Conservation (phyloP, 1,140 invertebrate genomes). For the Trachymyrmex cornetzi region DNA sequence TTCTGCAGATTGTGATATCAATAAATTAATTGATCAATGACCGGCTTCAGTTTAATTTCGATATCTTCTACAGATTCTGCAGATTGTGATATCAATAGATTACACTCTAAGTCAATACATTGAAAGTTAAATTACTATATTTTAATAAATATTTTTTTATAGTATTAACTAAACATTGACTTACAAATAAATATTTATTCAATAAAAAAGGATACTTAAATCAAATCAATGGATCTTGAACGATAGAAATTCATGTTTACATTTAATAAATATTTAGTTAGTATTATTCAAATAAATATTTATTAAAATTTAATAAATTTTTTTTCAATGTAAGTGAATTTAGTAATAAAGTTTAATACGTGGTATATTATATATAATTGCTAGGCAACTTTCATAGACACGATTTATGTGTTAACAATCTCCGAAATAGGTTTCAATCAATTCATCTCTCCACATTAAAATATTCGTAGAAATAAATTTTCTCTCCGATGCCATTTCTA, state of each 20-base stretch:
- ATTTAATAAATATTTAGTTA: too few species aligned
- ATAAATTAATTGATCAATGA: constrained; percentile 16
- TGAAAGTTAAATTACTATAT: too few species aligned
- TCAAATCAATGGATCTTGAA: too few species aligned
- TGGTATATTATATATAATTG: not conserved
- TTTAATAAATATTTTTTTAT: not conserved
- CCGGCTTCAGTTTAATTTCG: not conserved
- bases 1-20: not conserved
- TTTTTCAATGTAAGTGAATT: too few species aligned
- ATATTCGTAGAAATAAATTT: constrained; percentile 3
- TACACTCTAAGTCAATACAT: not conserved
- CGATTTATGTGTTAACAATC: not conserved
- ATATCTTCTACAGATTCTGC: not conserved
- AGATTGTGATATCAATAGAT: not conserved
- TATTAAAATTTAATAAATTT: too few species aligned
- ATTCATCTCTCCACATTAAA: not conserved
- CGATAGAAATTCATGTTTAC: too few species aligned
- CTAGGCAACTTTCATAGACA: not conserved
- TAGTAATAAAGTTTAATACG: too few species aligned
- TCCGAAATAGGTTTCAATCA: not conserved
- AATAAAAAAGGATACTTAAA: too few species aligned
- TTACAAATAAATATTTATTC: too few species aligned
- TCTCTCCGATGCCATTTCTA: not conserved
- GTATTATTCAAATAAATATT: too few species aligned
- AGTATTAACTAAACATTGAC: too few species aligned